A percentile compares a stretch with the other conserved stretches of the same genome.
phyloP scores from a whole-genome alignment of 1,140 invertebrate species.

The Trigoniulus corallinus region DNA sequence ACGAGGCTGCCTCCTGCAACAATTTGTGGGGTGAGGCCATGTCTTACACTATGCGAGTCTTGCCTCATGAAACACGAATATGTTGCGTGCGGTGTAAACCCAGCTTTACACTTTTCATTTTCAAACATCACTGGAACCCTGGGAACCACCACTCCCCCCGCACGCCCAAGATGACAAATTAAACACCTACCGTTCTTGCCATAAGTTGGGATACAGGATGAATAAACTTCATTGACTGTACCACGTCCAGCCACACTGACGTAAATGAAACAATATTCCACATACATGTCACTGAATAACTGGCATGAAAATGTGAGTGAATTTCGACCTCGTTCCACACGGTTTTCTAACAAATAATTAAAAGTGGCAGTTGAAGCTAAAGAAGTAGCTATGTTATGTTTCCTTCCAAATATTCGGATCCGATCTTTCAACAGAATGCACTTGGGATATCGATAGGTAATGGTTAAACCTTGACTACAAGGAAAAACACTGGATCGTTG shows the following conservation, averaged over 20 bases:
- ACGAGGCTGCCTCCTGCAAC: no score
- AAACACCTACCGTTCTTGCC: neutral
- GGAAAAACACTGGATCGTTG: neutral
- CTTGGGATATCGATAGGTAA: conserved; percentile 13
- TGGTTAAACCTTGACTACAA: conserved; percentile 5
- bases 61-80: no score
- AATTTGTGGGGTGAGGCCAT: no score
- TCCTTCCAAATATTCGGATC: conserved; percentile 13
- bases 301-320: conserved; percentile 12
- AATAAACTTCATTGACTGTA: conserved; percentile 58
- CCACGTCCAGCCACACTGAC: conserved; percentile 61
- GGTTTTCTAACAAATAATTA: conserved; percentile 14
- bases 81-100: no score
- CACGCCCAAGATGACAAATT: no score
- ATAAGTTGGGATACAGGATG: conserved; percentile 55
- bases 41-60: no score
- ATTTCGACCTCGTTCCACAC: conserved; percentile 11
- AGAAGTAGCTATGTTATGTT: neutral
- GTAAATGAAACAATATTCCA: conserved; percentile 72
- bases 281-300: conserved; percentile 36
- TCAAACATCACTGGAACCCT: no score
- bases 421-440: conserved; percentile 13
- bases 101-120: no score
- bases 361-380: neutral
- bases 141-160: no score